A percentile compares a stretch with the other conserved stretches of the same genome.
Evolutionary conservation across 2,888 invertebrate genomes (phyloP).

Genomic region (Troides oblongomaculatus): DNA sequence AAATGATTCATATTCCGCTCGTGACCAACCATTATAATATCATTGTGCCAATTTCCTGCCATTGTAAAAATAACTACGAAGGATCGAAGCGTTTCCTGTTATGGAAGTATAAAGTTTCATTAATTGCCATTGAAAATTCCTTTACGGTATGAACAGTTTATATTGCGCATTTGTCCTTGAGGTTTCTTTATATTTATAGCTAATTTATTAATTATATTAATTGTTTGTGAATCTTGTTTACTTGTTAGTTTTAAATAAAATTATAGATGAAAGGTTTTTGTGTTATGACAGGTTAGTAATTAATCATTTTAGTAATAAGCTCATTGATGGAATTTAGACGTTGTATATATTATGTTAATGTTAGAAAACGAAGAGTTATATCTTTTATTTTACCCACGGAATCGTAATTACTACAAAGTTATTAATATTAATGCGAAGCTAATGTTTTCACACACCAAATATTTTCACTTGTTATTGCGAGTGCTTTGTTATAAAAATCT

Average conservation of each 20-base stretch:
- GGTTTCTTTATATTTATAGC: neutral
- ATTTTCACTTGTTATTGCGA: neutral
- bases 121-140: constrained; percentile 29
- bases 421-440: constrained; percentile 1
- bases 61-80: constrained; percentile 29
- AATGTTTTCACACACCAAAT: constrained; percentile 1
- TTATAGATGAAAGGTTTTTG: neutral
- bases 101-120: constrained; percentile 23
- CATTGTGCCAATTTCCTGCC: constrained; percentile 30
- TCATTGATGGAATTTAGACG: too few relatives aligned
- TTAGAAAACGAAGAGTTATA: too few relatives aligned
- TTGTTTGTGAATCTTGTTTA: neutral
- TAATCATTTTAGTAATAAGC: too few relatives aligned
- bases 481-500: constrained; percentile 10
- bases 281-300: neutral
- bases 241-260: neutral
- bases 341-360: too few relatives aligned
- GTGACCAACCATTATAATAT: constrained; percentile 28
- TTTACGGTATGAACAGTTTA: constrained; percentile 9
- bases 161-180: constrained; percentile 27
- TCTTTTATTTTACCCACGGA: too few relatives aligned
- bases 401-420: too few relatives aligned
- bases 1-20: constrained; percentile 28
- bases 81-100: constrained; percentile 28
- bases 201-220: neutral